Evolutionary conservation across 2,113 vertebrate genomes (phyloP), one percentile per base, ranked within the genome.

Genomic region (Daubentonia madagascariensis): DNA sequence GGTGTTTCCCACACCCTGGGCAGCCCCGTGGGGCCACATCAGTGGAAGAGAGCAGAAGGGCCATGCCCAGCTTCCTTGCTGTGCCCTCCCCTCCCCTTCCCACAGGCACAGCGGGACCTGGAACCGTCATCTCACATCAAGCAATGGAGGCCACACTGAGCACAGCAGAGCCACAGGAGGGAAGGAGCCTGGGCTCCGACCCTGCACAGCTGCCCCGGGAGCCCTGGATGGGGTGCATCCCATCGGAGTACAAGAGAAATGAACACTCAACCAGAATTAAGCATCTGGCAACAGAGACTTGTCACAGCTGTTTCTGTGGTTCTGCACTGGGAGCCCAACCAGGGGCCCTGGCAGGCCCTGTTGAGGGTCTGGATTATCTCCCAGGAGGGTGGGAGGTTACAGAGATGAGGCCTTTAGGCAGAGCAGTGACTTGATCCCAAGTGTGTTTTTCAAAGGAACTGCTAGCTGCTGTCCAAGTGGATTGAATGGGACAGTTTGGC

Each of bases 171-270:
- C 72, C 67, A 14, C 23, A 6, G 8, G 80, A n/a, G 0, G 6
- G 37, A 63, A 30, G 78, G 50, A 30, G 30, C 94, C 94, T 10
- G 37, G 59, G 78, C 7, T 25, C 72, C 0, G 18, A 13, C 63
- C 8, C 57, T 0, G 6, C 0, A 7, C 17, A 23, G 61, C 12
- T 1, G 48, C 32, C 12, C 0, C 10, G 4, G 59, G 80, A 28
- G 3, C 23, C 37, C 54, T 9, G 13, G 13, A 2, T 2, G 18
- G 14, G 0, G 6, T 13, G 14, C 10, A 1, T 63, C 13, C 7
- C 3, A 17, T 22, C 22, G 0, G 0, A 9, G 35, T 0, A 7
- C 1, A 8, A 23, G 54, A 43, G 16, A 50, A 18, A 1, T 0
- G 8, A 1, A 40, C 32, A 1, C 9, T 30, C 10, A 11, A 3